phyloP scores from a whole-genome alignment of 2,888 invertebrate genomes.

The Listrodromus nycthemerus region DNA sequence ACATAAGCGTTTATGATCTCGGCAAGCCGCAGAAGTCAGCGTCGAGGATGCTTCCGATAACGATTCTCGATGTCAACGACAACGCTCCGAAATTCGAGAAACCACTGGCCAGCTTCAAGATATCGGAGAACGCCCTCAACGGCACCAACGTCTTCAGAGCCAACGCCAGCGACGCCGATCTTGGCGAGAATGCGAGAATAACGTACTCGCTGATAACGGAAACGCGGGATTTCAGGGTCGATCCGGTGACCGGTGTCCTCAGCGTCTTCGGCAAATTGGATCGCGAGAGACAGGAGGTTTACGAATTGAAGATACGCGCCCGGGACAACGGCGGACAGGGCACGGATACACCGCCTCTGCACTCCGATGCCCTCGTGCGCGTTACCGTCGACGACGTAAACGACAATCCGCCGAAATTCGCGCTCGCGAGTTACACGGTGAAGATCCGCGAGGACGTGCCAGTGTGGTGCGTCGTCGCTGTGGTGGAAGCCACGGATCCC shows the following conservation, averaged over 20 bases:
- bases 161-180: constrained; percentile 93
- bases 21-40: constrained; percentile 93
- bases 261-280: constrained; percentile 92
- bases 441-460: constrained; percentile 97
- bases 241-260: constrained; percentile 91
- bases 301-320: constrained; percentile 92
- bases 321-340: constrained; percentile 90
- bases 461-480: constrained; percentile 93
- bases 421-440: constrained; percentile 90
- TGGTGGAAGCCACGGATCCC: constrained; percentile 93
- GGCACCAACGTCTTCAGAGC: constrained; percentile 94
- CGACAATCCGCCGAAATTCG: constrained; percentile 94
- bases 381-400: constrained; percentile 95
- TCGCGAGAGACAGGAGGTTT: constrained; percentile 93
- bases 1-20: constrained; percentile 94
- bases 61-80: constrained; percentile 95
- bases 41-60: constrained; percentile 91
- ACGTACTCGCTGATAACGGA: constrained; percentile 91
- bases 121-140: constrained; percentile 94
- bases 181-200: constrained; percentile 92
- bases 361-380: constrained; percentile 93
- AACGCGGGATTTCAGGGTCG: constrained; percentile 92
- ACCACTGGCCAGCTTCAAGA: constrained; percentile 91
- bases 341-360: constrained; percentile 86
- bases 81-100: constrained; percentile 95